Percentiles rank a stretch among this genome's conserved stretches.
Conservation (phyloP, 64 coral and sea anemone genomes). For the Montipora efflorescens region DNA sequence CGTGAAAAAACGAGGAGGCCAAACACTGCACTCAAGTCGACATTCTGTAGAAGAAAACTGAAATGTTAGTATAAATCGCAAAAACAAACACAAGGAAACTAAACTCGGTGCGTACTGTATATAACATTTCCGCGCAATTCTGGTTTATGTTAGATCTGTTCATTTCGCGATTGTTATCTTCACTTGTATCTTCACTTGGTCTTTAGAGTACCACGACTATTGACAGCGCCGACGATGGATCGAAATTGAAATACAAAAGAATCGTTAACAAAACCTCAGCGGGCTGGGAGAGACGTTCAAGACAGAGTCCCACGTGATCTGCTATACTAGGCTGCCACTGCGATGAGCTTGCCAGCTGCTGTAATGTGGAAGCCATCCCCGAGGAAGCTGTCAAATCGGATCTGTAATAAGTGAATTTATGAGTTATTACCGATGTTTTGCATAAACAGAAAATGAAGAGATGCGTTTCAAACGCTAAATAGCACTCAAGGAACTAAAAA, state of each 20-base stretch:
- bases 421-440: too few species aligned
- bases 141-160: too few species aligned
- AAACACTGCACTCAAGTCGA: conserved; percentile 84
- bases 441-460: too few species aligned
- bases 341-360: conserved; percentile 73
- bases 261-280: conserved; percentile 33
- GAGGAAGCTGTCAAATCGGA: conserved; percentile 94
- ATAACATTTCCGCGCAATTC: too few species aligned
- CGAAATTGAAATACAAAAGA: background rate
- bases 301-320: conserved; percentile 80
- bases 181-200: too few species aligned
- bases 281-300: conserved; percentile 66
- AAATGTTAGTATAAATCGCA: background rate
- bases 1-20: conserved; percentile 94
- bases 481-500: too few species aligned
- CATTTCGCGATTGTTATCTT: too few species aligned
- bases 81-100: background rate
- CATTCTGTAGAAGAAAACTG: conserved; percentile 30
- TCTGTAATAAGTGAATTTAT: conserved; percentile 51
- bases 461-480: too few species aligned
- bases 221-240: background rate
- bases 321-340: conserved; percentile 91
- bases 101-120: too few species aligned
- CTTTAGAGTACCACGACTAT: too few species aligned
- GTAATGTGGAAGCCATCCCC: conserved; percentile 89